A percentile compares a stretch with the other conserved stretches of the same genome.
Evolutionary conservation across 1,140 invertebrate species (phyloP).

Genomic region (Ladona fulva): DNA sequence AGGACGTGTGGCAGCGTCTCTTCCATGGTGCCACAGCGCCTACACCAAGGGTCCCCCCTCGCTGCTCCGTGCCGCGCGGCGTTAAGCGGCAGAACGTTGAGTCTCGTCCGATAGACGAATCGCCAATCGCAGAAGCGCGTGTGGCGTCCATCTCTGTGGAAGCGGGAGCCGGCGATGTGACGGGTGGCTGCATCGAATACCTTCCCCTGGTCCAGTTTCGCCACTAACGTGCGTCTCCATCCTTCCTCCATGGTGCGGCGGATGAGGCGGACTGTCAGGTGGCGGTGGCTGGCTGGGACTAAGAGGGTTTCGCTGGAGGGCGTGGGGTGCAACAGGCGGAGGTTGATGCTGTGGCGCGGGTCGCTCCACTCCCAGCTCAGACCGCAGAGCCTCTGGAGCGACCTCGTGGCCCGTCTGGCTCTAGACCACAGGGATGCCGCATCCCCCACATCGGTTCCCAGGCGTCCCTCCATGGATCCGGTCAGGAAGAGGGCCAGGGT

Average conservation of each 20-base stretch:
- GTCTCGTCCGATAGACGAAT: constrained; percentile 27
- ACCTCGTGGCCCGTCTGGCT: constrained; percentile 18
- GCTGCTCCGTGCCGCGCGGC: background rate
- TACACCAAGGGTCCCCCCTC: constrained; percentile 16
- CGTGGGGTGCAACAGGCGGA: too few species aligned
- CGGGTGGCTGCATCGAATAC: background rate
- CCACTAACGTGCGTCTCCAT: constrained; percentile 15
- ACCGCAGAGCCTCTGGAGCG: constrained; percentile 4
- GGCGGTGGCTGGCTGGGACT: background rate
- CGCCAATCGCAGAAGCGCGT: constrained; percentile 27
- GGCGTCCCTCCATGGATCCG: constrained; percentile 20
- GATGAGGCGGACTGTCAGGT: background rate
- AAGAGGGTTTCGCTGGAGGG: background rate
- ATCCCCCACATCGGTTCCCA: constrained; percentile 14
- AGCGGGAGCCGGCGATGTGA: constrained; percentile 17
- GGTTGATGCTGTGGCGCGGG: background rate
- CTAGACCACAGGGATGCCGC: constrained; percentile 24
- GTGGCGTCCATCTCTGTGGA: constrained; percentile 19
- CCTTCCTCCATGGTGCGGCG: constrained; percentile 14
- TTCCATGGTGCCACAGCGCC: constrained; percentile 12
- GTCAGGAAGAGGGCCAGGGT: constrained; percentile 23
- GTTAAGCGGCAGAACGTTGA: constrained; percentile 22
- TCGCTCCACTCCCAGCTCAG: constrained; percentile 22
- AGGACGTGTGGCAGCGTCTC: constrained; percentile 20
- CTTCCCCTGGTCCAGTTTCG: constrained; percentile 24